Base-by-base conservation (phyloP, 2,797 vertebrate genomes). In the Helostoma temminkii region DNA sequence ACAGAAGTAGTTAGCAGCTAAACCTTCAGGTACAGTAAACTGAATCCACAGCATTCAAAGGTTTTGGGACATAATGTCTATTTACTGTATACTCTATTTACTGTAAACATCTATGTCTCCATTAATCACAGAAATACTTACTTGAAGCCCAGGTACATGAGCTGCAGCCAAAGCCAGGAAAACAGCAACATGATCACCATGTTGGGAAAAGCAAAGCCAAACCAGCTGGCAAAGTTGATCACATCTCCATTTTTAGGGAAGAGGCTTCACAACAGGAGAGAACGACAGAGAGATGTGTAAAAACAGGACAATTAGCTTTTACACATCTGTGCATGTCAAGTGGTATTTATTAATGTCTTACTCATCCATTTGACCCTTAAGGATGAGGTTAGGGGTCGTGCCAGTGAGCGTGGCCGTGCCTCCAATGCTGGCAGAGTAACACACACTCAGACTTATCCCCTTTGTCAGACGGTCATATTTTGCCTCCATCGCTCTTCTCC, bases 161-260 rank as follows among this genome's bases (percentile, higher is more conserved):
- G 63, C 89, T 96, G 96, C 12, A 99, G 94, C 97, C 97, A 99
- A 9, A 96, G 0, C 95, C 95, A 98, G 0, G 96, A 43, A 15
- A 97, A 25, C 32, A 81, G 0, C 76, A 99, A 90, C 83, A 97
- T 93, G 50, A 98, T 2, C 15, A 96, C 0, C 95, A 94, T 94
- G 87, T 91, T 93, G 11, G 97, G 97, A 78, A 97, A 98, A 53
- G 96, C 92, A 4, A 98, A 98, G 62, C 79, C 91, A 32, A 99
- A 98, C 97, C 97, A 99, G 62, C 94, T 96, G 66, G 95, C 96
- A 52, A 98, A 99, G 91, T 96, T 99, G 83, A 99, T 93, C 66
- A 97, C 54, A 0, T 92, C 94, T 3, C 58, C 59, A 0, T 96
- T 99, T 0, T 0, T 0, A 0, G 89, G 89, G 48, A 92, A 99